These are phyloP conservation scores for Hofmannophila pseudospretella DNA, from an alignment of 2,888 invertebrate genomes.

Conservation along the genomic window DNA sequence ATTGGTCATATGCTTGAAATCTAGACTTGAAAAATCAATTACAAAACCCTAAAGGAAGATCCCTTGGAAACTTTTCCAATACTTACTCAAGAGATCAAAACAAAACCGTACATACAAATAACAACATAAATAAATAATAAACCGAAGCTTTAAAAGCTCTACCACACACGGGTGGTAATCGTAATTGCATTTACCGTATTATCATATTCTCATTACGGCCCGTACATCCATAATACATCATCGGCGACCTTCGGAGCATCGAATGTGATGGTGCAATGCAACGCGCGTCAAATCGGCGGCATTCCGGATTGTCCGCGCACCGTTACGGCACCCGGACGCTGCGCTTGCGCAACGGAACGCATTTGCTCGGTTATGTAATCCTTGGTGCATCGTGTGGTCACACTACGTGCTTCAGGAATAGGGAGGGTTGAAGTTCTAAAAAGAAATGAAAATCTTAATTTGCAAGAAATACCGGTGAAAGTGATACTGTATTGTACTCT, in stretches of 20 bases:
- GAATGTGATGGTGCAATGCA: constrained; percentile 45
- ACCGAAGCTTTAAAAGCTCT: background rate
- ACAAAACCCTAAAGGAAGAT: no score
- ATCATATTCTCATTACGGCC: background rate
- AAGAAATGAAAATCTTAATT: no score
- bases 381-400: constrained; percentile 36
- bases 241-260: constrained; percentile 30
- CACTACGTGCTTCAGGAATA: constrained; percentile 26
- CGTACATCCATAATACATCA: constrained; percentile 15
- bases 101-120: no score
- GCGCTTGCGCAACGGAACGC: constrained; percentile 62
- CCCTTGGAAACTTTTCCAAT: no score
- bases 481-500: no score
- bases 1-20: no score
- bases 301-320: constrained; percentile 62
- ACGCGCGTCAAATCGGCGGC: constrained; percentile 63
- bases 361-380: constrained; percentile 63
- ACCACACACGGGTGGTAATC: background rate
- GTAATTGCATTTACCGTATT: background rate
- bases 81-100: no score
- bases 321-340: constrained; percentile 40
- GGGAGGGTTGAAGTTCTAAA: background rate
- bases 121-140: no score
- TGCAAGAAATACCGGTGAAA: no score
- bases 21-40: no score